phyloP scores from a whole-genome alignment of 2,888 invertebrate species.

The Drosophila colorata region DNA sequence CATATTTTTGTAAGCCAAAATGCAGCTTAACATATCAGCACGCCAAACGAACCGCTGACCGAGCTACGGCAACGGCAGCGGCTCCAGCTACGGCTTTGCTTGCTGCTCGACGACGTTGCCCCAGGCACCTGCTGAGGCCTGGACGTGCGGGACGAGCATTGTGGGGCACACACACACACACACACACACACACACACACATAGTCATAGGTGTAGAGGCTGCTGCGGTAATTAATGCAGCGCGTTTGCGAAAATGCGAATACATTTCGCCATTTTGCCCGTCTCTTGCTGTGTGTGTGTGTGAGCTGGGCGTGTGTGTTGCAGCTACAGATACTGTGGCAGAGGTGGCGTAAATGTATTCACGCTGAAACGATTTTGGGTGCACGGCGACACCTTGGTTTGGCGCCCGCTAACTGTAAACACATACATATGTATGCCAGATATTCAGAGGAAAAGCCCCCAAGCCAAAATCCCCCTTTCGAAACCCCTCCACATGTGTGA shows the following conservation, averaged over 20 bases:
- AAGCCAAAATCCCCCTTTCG: background rate
- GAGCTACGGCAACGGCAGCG: conserved; percentile 36
- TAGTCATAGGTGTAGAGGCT: conserved; percentile 45
- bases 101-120: conserved; percentile 47
- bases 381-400: conserved; percentile 80
- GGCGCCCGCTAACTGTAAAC: conserved; percentile 80
- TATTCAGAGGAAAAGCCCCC: conserved; percentile 31
- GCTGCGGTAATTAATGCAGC: conserved; percentile 81
- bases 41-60: conserved; percentile 70
- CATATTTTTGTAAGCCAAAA: conserved; percentile 80
- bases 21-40: conserved; percentile 79
- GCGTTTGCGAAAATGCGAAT: conserved; percentile 82
- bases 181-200: conserved; percentile 26
- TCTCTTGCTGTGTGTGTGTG: background rate
- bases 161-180: background rate
- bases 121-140: conserved; percentile 64
- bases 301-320: conserved; percentile 16
- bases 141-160: background rate
- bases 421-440: conserved; percentile 68
- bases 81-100: conserved; percentile 21
- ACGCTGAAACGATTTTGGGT: conserved; percentile 79
- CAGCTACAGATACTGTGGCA: conserved; percentile 34
- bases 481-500: conserved; percentile 60
- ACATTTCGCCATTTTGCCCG: conserved; percentile 70
- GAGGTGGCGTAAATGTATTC: conserved; percentile 71